Evolutionary conservation across 2,888 invertebrate species (phyloP).

Genomic region (Flexamia atlantica): DNA sequence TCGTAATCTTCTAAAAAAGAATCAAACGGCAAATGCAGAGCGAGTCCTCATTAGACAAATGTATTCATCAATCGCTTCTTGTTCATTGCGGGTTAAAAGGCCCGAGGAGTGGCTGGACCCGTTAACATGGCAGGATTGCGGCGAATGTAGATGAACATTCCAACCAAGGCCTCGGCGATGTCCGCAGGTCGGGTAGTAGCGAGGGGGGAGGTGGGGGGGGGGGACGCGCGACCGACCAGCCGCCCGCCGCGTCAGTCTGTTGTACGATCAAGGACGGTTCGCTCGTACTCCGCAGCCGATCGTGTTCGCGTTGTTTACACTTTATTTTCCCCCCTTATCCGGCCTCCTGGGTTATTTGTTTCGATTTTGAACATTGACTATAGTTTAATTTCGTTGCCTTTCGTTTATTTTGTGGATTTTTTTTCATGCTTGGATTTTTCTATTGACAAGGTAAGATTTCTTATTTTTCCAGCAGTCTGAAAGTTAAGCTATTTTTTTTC

Average conservation of each 20-base stretch:
- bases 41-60: no score
- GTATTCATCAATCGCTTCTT: no score
- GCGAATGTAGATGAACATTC: conserved; percentile 24
- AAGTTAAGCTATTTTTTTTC: no score
- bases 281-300: neutral
- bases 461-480: neutral
- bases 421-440: conserved; percentile 3
- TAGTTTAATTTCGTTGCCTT: neutral
- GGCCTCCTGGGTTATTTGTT: neutral
- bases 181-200: conserved; percentile 18
- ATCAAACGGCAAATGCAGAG: no score
- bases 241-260: neutral
- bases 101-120: neutral
- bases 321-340: neutral
- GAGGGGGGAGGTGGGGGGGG: neutral
- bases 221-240: conserved; percentile 18
- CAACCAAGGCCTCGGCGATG: conserved; percentile 38
- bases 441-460: neutral
- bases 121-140: neutral
- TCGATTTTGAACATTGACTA: neutral
- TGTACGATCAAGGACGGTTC: conserved; percentile 25
- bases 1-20: no score
- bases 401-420: conserved; percentile 3
- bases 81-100: neutral
- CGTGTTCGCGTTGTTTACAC: conserved; percentile 45